Base-by-base conservation (phyloP, 2,113 vertebrate genomes). In the Nothobranchius kuhntae region DNA sequence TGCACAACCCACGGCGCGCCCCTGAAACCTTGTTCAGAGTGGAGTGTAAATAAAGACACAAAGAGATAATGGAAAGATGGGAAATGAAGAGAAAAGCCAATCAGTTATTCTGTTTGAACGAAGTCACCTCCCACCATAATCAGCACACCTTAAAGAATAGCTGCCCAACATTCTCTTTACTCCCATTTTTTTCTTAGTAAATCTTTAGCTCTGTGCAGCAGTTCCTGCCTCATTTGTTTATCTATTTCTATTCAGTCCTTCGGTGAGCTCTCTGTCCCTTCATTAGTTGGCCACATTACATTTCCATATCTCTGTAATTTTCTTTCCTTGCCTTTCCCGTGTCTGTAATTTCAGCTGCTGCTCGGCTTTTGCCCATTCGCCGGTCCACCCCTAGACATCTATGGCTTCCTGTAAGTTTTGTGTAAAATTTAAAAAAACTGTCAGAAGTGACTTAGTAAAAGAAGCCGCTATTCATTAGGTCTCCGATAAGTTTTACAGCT, bases 11-110 rank as follows among this genome's bases (percentile, higher is more conserved):
- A 61, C 77, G 53, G 66, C 84, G 78, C 80, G 86, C 83, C 73
- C 83, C 77, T 87, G 75, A 80, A 85, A 73, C 67, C 85, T 72
- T 74, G 78, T 75, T 82, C 59, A 65, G 80, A 82, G 59, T 67
- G 47, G 75, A 84, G 79, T 82, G 75, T 67, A 86, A 70, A 76
- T 80, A 70, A 78, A 84, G 77, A 78, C 60, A 83, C 44, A 9
- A 7, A 40, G 38, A 30, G 71, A 81, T 75, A 80, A 78, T 65
- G 55, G 71, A 75, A 77, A 65, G 0, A 2, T 50, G 73, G 59
- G 79, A 64, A 82, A 77, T 59, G 59, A 73, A 61, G 38, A 52
- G 65, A 42, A 66, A 73, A 73, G 53, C 47, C 63, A 50, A 59
- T 59, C 47, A 4, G 21, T 74, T 59, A 68, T 58, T 73, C 60